Percentiles rank a stretch among this genome's conserved stretches.
Conservation (phyloP, 2,113 vertebrate species). For the Lycaon pictus region DNA sequence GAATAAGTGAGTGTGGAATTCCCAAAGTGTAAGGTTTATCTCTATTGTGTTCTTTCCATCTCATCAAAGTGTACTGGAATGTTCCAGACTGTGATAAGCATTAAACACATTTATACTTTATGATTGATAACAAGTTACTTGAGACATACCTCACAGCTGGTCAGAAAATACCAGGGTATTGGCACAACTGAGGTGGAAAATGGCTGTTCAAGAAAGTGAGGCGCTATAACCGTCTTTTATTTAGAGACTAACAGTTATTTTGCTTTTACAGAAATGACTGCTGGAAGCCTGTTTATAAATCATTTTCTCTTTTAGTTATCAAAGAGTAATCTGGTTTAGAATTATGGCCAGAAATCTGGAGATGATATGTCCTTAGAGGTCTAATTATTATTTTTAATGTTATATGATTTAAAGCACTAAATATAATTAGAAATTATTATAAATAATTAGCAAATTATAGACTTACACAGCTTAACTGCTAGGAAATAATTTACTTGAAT, state of each 20-base stretch:
- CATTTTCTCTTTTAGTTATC: neutral
- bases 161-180: neutral
- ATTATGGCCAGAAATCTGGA: neutral
- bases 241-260: neutral
- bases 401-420: neutral
- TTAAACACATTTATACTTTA: neutral
- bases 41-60: neutral
- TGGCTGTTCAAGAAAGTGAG: neutral
- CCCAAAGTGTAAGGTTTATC: neutral
- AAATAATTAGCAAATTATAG: constrained; percentile 8
- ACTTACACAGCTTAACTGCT: neutral
- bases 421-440: neutral
- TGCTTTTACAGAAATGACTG: neutral
- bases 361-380: neutral
- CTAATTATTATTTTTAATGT: neutral
- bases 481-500: constrained; percentile 26
- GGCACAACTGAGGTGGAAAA: neutral
- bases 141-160: neutral
- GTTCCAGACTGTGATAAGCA: neutral
- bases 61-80: neutral
- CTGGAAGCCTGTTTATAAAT: neutral
- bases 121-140: neutral
- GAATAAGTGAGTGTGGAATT: neutral
- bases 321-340: neutral
- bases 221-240: neutral